Conservation (phyloP, 2,888 invertebrate genomes). For the Eupithecia vulgata region DNA sequence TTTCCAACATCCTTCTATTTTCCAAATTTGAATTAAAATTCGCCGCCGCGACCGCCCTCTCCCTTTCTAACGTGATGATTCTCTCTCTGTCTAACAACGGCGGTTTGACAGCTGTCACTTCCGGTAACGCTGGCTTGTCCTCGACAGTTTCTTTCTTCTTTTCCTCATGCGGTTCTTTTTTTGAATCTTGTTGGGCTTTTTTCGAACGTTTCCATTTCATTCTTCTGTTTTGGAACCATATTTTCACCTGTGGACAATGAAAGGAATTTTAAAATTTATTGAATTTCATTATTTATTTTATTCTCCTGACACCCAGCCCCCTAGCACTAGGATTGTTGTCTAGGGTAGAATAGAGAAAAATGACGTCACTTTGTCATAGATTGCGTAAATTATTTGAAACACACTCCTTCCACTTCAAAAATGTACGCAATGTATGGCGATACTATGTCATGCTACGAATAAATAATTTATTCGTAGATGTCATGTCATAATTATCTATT, state of each 20-base stretch:
- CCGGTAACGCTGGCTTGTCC: conserved; percentile 70
- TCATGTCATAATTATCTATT: too few species aligned
- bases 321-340: too few species aligned
- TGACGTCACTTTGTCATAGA: too few species aligned
- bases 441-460: too few species aligned
- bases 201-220: conserved; percentile 99
- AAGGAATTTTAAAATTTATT: conserved; percentile 1
- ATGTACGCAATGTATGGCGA: too few species aligned
- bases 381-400: too few species aligned
- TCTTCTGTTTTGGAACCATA: conserved; percentile 99
- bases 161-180: conserved; percentile 81
- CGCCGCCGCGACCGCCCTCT: conserved; percentile 79
- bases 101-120: conserved; percentile 80
- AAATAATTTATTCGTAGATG: too few species aligned
- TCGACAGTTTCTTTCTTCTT: conserved; percentile 67
- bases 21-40: conserved; percentile 82
- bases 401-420: too few species aligned
- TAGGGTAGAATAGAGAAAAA: too few species aligned
- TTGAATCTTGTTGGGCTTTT: conserved; percentile 96
- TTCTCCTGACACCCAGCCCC: not conserved
- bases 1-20: conserved; percentile 79
- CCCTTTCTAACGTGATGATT: conserved; percentile 77
- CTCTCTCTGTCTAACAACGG: conserved; percentile 78
- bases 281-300: not conserved
- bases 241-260: conserved; percentile 90